Conservation (phyloP, 2,797 vertebrate species). For the Cetoscarus ocellatus region DNA sequence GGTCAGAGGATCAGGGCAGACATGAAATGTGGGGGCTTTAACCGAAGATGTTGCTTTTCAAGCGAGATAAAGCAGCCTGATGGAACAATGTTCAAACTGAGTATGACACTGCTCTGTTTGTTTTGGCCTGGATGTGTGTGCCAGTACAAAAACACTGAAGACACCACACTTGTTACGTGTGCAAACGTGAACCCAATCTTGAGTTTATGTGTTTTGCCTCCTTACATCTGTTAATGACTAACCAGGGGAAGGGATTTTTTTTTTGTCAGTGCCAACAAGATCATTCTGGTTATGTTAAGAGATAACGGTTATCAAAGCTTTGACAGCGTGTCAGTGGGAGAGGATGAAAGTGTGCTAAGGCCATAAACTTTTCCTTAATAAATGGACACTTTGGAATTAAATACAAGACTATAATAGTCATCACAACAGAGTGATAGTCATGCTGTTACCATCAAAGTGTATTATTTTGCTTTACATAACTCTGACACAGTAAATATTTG, state of each 20-base stretch:
- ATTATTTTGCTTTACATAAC: too few species aligned
- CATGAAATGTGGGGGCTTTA: slow-evolving; percentile 19
- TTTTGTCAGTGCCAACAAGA: slow-evolving; percentile 47
- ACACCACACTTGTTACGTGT: slow-evolving; percentile 21
- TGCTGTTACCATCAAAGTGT: background rate
- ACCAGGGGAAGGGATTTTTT: slow-evolving; percentile 41
- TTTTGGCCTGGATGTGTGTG: slow-evolving; percentile 33
- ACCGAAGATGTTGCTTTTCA: slow-evolving; percentile 18
- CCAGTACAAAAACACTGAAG: slow-evolving; percentile 20
- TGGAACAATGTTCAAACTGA: background rate
- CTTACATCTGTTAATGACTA: slow-evolving; percentile 73
- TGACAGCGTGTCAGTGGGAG: slow-evolving; percentile 14
- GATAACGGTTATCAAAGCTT: slow-evolving; percentile 55
- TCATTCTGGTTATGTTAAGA: slow-evolving; percentile 51
- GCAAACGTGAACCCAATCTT: slow-evolving; percentile 14
- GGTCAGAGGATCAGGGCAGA: slow-evolving; percentile 4
- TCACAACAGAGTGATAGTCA: too few species aligned
- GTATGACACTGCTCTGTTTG: slow-evolving; percentile 39
- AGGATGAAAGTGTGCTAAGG: background rate
- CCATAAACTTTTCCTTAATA: background rate
- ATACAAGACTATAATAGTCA: background rate
- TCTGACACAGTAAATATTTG: background rate
- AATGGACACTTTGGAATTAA: too few species aligned
- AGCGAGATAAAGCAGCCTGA: slow-evolving; percentile 3
- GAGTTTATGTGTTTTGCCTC: slow-evolving; percentile 20